Conservation (phyloP, 2,888 invertebrate genomes). For the Dysmachus trigonus region DNA sequence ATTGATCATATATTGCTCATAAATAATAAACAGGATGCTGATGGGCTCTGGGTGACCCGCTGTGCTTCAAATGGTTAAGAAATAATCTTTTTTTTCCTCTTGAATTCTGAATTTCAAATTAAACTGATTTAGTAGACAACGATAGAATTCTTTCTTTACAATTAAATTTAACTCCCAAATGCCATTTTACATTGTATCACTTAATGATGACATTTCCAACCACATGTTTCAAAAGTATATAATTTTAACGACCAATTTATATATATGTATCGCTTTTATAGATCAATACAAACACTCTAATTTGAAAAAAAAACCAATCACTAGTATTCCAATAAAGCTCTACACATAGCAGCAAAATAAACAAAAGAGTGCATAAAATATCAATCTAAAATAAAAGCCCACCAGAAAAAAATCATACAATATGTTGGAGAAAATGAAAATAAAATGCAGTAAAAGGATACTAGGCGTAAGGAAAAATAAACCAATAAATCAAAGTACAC, state of each 20-base stretch:
- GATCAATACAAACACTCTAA: background rate
- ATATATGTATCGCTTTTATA: background rate
- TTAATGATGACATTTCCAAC: background rate
- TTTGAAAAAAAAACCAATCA: background rate
- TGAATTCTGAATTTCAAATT: too few species aligned
- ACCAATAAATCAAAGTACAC: background rate
- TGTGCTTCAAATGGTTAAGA: too few species aligned
- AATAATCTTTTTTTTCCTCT: too few species aligned
- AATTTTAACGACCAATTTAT: background rate
- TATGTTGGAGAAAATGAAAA: background rate
- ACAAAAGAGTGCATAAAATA: conserved; percentile 6
- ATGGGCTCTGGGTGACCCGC: too few species aligned
- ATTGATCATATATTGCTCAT: too few species aligned
- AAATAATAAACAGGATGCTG: too few species aligned
- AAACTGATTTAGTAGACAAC: too few species aligned
- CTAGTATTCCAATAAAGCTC: background rate
- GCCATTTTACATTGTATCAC: background rate
- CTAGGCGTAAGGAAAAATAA: background rate
- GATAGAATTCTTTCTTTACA: background rate
- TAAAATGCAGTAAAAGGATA: background rate
- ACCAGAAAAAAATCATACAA: conserved; percentile 11
- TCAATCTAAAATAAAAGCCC: conserved; percentile 26
- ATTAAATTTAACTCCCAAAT: background rate
- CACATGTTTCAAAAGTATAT: background rate
- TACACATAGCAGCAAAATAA: conserved; percentile 22